These are phyloP conservation scores for Brachypodius melanocephalos DNA, from an alignment of 2,113 vertebrate species.

Conservation along the genomic window DNA sequence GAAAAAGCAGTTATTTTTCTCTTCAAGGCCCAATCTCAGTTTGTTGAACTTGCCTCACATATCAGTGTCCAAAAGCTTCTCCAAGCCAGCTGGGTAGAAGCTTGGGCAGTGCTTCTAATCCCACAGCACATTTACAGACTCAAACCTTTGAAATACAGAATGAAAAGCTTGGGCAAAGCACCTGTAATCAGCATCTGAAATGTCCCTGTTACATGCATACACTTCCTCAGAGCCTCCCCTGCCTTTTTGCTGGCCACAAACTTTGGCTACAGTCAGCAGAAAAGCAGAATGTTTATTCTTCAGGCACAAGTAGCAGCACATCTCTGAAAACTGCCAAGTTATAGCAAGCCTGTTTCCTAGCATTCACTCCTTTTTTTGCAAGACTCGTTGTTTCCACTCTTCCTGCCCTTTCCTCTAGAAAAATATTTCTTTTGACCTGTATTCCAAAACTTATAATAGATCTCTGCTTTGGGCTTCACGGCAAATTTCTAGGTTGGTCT, in stretches of 20 bases:
- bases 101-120: background rate
- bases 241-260: background rate
- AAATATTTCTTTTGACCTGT: background rate
- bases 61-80: background rate
- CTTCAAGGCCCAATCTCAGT: background rate
- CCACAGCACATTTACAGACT: background rate
- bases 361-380: background rate
- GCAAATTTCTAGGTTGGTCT: background rate
- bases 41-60: background rate
- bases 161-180: background rate
- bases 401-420: background rate
- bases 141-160: background rate
- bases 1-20: background rate
- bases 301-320: background rate
- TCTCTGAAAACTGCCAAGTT: background rate
- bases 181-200: background rate
- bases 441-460: background rate
- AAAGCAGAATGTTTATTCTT: background rate
- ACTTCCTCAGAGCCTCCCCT: background rate
- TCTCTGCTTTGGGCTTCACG: background rate
- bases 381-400: background rate
- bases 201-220: rapidly evolving
- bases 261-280: background rate
- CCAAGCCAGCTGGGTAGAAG: background rate
- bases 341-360: background rate